Conservation (phyloP, 2,888 invertebrate species). For the Poecilus cupreus region DNA sequence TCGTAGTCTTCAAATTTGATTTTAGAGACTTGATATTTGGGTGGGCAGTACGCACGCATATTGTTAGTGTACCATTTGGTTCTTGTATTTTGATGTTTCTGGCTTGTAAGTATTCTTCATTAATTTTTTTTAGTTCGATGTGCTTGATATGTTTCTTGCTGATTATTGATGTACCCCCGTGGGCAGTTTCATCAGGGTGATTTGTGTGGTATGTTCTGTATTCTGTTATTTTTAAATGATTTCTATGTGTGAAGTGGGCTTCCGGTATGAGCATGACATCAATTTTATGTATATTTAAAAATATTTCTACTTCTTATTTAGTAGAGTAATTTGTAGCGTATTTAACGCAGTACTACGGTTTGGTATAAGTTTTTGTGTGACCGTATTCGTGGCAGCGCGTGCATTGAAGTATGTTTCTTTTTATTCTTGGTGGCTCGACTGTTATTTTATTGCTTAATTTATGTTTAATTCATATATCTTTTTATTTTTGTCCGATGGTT, state of each 20-base stretch:
- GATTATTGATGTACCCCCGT: constrained; percentile 44
- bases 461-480: constrained; percentile 59
- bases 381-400: constrained; percentile 61
- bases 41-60: not conserved
- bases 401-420: constrained; percentile 60
- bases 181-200: too few species aligned
- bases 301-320: not conserved
- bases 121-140: constrained; percentile 50
- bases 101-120: constrained; percentile 28
- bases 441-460: constrained; percentile 52
- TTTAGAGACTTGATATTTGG: not conserved
- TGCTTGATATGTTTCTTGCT: constrained; percentile 50
- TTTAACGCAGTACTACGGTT: not conserved
- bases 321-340: not conserved
- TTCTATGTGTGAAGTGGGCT: constrained; percentile 44
- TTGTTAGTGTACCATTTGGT: not conserved
- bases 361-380: constrained; percentile 60
- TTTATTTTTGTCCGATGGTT: constrained; percentile 59
- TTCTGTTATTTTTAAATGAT: constrained; percentile 50
- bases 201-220: too few species aligned
- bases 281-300: not conserved
- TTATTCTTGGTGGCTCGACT: constrained; percentile 60
- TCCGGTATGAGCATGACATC: not conserved
- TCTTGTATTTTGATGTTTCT: constrained; percentile 31
- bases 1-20: not conserved